phyloP scores from a whole-genome alignment of 2,113 vertebrate species.

The Rhombomys opimus region DNA sequence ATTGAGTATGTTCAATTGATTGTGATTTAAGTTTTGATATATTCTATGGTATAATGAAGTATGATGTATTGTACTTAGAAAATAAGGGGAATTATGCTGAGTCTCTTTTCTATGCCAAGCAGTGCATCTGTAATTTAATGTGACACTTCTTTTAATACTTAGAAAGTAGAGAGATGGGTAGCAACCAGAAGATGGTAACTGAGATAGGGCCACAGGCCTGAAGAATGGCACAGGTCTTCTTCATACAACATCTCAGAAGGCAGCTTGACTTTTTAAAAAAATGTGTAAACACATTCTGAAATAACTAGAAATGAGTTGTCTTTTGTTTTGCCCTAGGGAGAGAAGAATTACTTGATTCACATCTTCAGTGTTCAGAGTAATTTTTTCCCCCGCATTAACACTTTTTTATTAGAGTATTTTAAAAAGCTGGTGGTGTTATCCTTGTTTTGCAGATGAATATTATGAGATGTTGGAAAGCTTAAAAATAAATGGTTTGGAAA shows the following conservation, averaged over 20 bases:
- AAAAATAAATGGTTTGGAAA: constrained; percentile 47
- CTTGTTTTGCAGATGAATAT: not conserved
- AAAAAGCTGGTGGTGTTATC: not conserved
- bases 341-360: not conserved
- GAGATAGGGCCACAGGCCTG: not conserved
- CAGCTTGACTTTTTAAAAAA: not conserved
- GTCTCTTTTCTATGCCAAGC: not conserved
- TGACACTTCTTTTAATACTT: not conserved
- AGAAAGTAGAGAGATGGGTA: not conserved
- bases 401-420: not conserved
- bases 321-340: not conserved
- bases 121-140: not conserved
- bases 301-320: not conserved
- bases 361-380: not conserved
- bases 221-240: not conserved
- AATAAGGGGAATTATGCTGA: not conserved
- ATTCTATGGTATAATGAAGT: not conserved
- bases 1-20: not conserved
- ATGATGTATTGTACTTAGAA: not conserved
- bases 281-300: constrained; percentile 37
- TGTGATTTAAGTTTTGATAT: not conserved
- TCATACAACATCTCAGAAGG: not conserved
- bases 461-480: constrained; percentile 37
- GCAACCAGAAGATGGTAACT: not conserved
- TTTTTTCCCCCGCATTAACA: not conserved